A percentile compares a stretch with the other conserved stretches of the same genome.
phyloP scores from a whole-genome alignment of 2,797 vertebrate genomes.

The Poeciliopsis presidionis region DNA sequence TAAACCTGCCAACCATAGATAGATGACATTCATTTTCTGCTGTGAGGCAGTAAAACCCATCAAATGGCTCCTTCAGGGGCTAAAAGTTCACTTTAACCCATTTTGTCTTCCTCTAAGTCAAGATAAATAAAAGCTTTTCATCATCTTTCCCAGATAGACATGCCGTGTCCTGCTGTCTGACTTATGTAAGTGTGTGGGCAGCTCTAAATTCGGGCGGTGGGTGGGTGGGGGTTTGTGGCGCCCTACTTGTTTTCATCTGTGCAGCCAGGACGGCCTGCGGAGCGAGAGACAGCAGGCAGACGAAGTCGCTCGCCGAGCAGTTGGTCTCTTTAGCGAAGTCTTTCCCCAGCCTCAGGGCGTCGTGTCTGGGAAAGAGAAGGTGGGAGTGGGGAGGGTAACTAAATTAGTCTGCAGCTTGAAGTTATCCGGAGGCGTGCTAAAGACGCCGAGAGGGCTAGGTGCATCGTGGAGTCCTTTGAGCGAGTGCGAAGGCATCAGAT shows the following conservation, averaged over 20 bases:
- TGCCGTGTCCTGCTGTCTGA: slow-evolving; percentile 10
- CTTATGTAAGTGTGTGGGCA: slow-evolving; percentile 54
- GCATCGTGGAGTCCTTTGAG: too few relatives aligned
- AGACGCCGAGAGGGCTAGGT: not conserved
- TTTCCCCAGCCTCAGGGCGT: slow-evolving; percentile 79
- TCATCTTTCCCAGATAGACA: slow-evolving; percentile 36
- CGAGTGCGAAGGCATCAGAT: not conserved
- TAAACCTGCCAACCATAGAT: slow-evolving; percentile 36
- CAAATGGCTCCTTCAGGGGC: slow-evolving; percentile 38
- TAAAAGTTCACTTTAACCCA: slow-evolving; percentile 6
- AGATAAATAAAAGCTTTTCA: slow-evolving; percentile 25
- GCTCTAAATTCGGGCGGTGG: slow-evolving; percentile 34
- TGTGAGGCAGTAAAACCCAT: slow-evolving; percentile 20
- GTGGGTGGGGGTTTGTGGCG: slow-evolving; percentile 6
- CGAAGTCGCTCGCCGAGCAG: slow-evolving; percentile 74
- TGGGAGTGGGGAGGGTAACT: not conserved
- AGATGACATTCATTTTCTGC: slow-evolving; percentile 32
- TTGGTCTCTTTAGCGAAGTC: slow-evolving; percentile 78
- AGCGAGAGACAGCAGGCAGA: slow-evolving; percentile 78
- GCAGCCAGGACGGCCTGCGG: slow-evolving; percentile 75
- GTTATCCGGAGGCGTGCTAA: not conserved
- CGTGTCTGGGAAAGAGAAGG: slow-evolving; percentile 63
- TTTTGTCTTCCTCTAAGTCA: slow-evolving; percentile 26
- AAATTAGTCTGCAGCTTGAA: slow-evolving; percentile 3
- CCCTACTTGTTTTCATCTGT: slow-evolving; percentile 82